These are phyloP conservation scores for Amiota communis DNA, from an alignment of 2,888 invertebrate genomes.

Conservation along the genomic window DNA sequence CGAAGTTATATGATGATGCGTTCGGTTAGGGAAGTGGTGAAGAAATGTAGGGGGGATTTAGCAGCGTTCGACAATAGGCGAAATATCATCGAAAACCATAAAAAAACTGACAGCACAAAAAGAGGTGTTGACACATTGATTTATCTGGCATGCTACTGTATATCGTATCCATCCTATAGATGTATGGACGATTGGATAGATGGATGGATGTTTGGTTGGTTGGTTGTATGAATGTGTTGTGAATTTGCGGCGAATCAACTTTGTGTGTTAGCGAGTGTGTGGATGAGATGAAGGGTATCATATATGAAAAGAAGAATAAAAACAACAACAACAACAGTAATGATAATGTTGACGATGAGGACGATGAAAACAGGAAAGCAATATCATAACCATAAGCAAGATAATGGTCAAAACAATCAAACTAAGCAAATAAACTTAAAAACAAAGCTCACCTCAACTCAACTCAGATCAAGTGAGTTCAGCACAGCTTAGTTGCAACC, in stretches of 20 bases:
- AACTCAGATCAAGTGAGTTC: not conserved
- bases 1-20: not conserved
- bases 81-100: constrained; percentile 71
- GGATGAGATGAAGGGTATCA: constrained; percentile 51
- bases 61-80: constrained; percentile 66
- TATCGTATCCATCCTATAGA: constrained; percentile 22
- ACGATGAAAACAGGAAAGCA: constrained; percentile 46
- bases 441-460: not conserved
- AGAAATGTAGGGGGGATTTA: constrained; percentile 28
- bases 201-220: too few relatives aligned
- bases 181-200: constrained; percentile 16
- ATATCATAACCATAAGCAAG: constrained; percentile 63
- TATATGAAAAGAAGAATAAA: constrained; percentile 48
- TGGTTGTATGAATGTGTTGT: too few relatives aligned
- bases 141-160: constrained; percentile 73
- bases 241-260: not conserved
- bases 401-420: constrained; percentile 44
- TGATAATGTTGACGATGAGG: constrained; percentile 41
- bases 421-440: not conserved
- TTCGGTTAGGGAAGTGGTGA: not conserved
- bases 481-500: not conserved
- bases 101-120: constrained; percentile 73
- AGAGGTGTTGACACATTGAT: constrained; percentile 74
- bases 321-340: constrained; percentile 28
- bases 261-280: constrained; percentile 31